Conservation (phyloP, 2,888 invertebrate species). For the Yponomeuta plumbellus region DNA sequence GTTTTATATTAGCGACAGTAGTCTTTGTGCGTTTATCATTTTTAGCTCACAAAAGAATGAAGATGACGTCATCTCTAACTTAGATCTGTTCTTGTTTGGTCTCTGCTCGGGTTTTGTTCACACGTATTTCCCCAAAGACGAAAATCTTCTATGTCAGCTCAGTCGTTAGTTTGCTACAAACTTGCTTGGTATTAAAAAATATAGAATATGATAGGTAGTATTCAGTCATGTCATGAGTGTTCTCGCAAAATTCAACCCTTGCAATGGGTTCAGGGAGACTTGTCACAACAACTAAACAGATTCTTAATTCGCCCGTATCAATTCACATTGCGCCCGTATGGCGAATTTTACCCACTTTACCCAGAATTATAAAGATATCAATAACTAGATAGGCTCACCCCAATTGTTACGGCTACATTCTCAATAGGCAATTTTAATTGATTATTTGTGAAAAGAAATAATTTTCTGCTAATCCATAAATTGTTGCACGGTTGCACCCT, state of each 20-base stretch:
- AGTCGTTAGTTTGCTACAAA: no score
- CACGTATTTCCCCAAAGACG: not conserved
- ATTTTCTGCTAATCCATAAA: slow-evolving; percentile 50
- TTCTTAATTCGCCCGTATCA: slow-evolving; percentile 62
- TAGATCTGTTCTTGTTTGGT: slow-evolving; percentile 2
- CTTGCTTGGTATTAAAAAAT: no score
- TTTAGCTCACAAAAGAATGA: not conserved
- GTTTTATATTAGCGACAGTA: no score
- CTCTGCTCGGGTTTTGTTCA: not conserved
- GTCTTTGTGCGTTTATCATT: not conserved
- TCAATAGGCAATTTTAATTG: slow-evolving; percentile 61
- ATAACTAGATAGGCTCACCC: slow-evolving; percentile 61
- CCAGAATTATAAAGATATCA: slow-evolving; percentile 70
- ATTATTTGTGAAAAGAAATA: slow-evolving; percentile 60
- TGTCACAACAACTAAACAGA: slow-evolving; percentile 48
- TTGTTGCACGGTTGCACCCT: slow-evolving; percentile 37
- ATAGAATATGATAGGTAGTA: no score
- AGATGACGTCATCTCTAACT: slow-evolving; percentile 11
- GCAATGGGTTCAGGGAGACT: slow-evolving; percentile 35
- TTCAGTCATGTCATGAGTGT: not conserved
- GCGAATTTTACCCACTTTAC: slow-evolving; percentile 47
- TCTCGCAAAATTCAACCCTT: slow-evolving; percentile 27
- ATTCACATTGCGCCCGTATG: slow-evolving; percentile 57
- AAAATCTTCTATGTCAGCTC: no score
- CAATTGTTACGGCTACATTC: slow-evolving; percentile 35